phyloP scores from a whole-genome alignment of 2,797 vertebrate species.

The Sciurus vulgaris region DNA sequence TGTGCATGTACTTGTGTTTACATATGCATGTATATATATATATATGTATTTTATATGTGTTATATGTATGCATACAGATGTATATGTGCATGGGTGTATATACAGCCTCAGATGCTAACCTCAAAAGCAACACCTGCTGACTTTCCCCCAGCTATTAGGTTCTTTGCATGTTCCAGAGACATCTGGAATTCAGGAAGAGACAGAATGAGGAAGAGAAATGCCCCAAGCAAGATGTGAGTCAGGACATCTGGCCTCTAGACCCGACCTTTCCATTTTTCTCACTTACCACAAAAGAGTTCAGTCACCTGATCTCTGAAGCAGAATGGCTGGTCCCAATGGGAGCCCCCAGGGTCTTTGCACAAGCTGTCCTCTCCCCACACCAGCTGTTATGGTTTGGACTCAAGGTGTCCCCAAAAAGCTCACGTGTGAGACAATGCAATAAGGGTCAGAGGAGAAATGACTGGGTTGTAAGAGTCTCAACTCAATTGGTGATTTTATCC shows the following conservation, averaged over 20 bases:
- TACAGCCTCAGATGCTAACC: not conserved
- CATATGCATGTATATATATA: too few species aligned
- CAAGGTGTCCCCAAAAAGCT: too few species aligned
- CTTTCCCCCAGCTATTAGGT: not conserved
- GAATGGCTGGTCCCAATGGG: not conserved
- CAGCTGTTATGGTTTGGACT: not conserved
- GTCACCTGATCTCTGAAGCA: not conserved
- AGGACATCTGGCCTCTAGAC: slow-evolving; percentile 10
- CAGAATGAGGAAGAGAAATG: not conserved
- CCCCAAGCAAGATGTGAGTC: not conserved
- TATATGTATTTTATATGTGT: not conserved
- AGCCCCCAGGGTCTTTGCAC: not conserved
- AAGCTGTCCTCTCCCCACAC: not conserved
- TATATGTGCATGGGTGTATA: accelerated
- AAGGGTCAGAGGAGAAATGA: too few species aligned
- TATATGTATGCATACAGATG: not conserved
- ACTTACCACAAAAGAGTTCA: not conserved
- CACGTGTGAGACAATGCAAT: too few species aligned
- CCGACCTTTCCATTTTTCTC: not conserved
- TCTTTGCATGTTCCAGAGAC: not conserved
- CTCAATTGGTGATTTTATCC: too few species aligned
- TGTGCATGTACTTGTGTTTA: too few species aligned
- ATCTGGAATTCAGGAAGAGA: not conserved
- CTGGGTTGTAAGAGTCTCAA: too few species aligned
- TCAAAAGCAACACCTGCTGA: not conserved